Conservation (phyloP, 2,797 vertebrate species). For the Catharus ustulatus region DNA sequence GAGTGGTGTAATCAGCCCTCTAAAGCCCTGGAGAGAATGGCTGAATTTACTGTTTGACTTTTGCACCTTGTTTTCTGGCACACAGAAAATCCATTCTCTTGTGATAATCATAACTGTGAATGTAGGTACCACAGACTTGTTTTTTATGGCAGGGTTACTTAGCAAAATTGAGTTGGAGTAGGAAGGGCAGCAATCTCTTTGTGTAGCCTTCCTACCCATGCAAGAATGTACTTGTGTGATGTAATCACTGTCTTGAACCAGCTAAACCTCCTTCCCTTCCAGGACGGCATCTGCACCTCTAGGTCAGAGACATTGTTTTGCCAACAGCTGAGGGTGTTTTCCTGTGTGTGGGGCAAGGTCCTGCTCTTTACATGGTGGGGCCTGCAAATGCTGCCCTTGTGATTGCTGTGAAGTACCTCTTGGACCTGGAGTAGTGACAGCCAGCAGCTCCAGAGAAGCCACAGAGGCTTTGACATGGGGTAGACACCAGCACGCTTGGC, state of each 20-base stretch:
- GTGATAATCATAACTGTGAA: not conserved
- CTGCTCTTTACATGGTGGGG: not conserved
- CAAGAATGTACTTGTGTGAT: not conserved
- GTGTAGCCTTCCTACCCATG: not conserved
- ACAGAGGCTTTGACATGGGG: not conserved
- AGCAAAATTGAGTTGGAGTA: not conserved
- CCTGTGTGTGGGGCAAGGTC: rapidly evolving
- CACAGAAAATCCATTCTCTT: not conserved
- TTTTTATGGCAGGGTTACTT: not conserved
- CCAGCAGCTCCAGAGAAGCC: not conserved
- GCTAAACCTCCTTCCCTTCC: not conserved
- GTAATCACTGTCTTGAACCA: not conserved
- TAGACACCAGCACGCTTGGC: not conserved
- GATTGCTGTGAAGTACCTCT: not conserved
- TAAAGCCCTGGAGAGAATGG: not conserved
- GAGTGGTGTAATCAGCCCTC: not conserved
- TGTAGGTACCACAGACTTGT: not conserved
- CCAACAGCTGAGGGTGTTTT: not conserved
- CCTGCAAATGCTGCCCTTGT: not conserved
- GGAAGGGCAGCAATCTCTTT: not conserved
- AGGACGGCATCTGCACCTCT: not conserved
- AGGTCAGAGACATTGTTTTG: not conserved
- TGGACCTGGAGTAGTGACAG: not conserved
- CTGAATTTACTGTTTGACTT: not conserved
- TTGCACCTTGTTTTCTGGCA: not conserved